Base-by-base conservation (phyloP, 2,113 vertebrate genomes). In the Scomber japonicus region DNA sequence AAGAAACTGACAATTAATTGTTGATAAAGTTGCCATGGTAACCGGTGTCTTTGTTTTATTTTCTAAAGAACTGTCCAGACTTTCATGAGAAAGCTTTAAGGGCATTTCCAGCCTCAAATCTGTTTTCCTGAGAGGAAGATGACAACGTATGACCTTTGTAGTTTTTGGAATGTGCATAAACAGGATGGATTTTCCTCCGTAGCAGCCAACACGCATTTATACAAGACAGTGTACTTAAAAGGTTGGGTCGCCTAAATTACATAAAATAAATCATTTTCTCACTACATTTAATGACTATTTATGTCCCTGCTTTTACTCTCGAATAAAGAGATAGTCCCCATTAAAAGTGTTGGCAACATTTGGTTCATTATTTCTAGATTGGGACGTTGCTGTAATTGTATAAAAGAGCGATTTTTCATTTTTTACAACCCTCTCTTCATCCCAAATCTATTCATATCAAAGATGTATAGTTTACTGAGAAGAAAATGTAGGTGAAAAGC, bases 151-250 rank as follows among this genome's bases (percentile, higher is more conserved):
- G 77, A 83, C 86, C 81, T 75, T 55, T 82, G 60, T 76, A 70
- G 30, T 71, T 79, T 86, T 48, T 44, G 76, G 87, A 83, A 92
- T 86, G 84, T 66, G 40, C 64, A 81, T 78, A 86, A 89, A 88
- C 87, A 92, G 87, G 83, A 90, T 73, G 81, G 85, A 81, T 76
- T 88, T 86, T 85, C 85, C 66, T 67, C 62, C 72, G 30, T 11
- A 3, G 30, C 16, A 7, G 17, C 69, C 48, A 67, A 65, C 54
- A 14, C 61, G n/a, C 30, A 60, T 48, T 80, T 70, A 15, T 21
- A 45, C 5, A 10, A 48, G 19, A 45, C 7, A 44, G 30, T 65
- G 53, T 16, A 17, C n/a, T 40, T n/a, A 57, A 57, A 68, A 60
- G 16, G 15, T 21, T 1, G 24, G 3, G 4, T 62, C 21, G 46